Conservation (phyloP, 2,797 vertebrate species). For the Muscicapa comitata region DNA sequence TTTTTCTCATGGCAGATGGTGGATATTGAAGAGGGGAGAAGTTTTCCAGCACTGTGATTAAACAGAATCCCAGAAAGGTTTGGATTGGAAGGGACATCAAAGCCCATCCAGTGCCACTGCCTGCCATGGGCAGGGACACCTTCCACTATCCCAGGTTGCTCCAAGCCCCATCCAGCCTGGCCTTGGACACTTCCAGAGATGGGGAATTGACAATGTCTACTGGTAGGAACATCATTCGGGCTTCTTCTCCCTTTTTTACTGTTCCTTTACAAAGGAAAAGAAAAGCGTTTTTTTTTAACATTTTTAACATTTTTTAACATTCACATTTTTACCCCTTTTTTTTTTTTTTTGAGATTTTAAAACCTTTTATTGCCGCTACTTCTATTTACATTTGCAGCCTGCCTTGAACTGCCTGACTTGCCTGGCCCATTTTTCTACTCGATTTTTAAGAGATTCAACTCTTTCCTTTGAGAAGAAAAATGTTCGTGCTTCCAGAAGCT, state of each 20-base stretch:
- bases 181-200: background rate
- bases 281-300: too few relatives aligned
- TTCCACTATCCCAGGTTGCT: fast-evolving
- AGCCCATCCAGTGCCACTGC: too few relatives aligned
- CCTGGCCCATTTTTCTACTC: background rate
- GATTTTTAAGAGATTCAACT: background rate
- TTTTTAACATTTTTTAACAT: too few relatives aligned
- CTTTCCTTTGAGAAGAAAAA: background rate
- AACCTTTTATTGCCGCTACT: background rate
- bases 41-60: too few relatives aligned
- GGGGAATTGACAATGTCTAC: background rate
- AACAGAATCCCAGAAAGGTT: background rate
- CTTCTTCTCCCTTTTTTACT: background rate
- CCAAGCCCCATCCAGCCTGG: fast-evolving
- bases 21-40: too few relatives aligned
- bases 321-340: background rate
- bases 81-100: background rate
- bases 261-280: background rate
- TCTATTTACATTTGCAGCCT: background rate
- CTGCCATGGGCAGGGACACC: too few relatives aligned
- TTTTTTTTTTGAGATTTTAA: background rate
- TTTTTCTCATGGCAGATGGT: too few relatives aligned
- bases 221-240: background rate
- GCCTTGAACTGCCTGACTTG: background rate
- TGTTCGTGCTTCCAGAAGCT: background rate